A percentile compares a stretch with the other conserved stretches of the same genome.
Conservation (phyloP, 1,140 invertebrate species). For the Drosophila eugracilis region DNA sequence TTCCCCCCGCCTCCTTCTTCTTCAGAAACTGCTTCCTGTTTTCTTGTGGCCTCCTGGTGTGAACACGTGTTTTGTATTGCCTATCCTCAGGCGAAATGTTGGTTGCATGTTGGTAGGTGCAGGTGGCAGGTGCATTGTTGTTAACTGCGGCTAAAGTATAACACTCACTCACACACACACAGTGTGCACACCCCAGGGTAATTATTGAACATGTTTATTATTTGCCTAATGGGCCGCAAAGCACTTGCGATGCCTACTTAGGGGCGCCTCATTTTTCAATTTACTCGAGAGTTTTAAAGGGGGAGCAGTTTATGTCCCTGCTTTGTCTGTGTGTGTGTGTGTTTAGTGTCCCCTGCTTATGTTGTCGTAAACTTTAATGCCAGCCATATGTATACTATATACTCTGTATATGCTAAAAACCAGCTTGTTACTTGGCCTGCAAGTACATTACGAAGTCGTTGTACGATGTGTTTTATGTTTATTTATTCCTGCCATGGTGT, state of each 20-base stretch:
- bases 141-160: constrained; percentile 25
- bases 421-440: constrained; percentile 17
- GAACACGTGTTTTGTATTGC: constrained; percentile 58
- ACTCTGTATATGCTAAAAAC: constrained; percentile 40
- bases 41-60: constrained; percentile 26
- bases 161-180: constrained; percentile 13
- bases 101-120: constrained; percentile 14
- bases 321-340: constrained; percentile 21
- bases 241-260: constrained; percentile 31
- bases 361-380: constrained; percentile 57
- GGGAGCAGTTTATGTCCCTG: constrained; percentile 24
- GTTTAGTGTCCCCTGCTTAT: constrained; percentile 37
- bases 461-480: constrained; percentile 58
- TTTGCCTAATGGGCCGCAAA: constrained; percentile 57
- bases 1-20: neutral
- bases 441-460: constrained; percentile 35
- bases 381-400: constrained; percentile 3
- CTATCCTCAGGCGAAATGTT: constrained; percentile 30
- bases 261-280: constrained; percentile 41
- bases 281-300: constrained; percentile 19
- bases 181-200: constrained; percentile 31
- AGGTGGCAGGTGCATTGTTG: constrained; percentile 53
- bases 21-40: neutral
- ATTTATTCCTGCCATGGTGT: constrained; percentile 26
- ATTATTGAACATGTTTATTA: constrained; percentile 65